Evolutionary conservation across 2,113 vertebrate genomes (phyloP).

Genomic region (Lophochroa leadbeateri): DNA sequence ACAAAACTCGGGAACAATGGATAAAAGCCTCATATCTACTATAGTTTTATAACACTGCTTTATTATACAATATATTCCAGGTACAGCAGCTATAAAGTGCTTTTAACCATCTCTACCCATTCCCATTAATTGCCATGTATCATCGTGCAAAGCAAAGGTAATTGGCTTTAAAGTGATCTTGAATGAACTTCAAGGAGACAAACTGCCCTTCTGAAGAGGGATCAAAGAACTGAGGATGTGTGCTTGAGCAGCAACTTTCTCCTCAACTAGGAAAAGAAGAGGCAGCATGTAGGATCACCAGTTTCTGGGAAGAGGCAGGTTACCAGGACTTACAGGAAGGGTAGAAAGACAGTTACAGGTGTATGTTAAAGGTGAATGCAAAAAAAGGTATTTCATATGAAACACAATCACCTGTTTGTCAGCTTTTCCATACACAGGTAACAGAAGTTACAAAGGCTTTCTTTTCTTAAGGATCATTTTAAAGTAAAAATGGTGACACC

Average conservation of each 20-base stretch:
- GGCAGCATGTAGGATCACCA: background rate
- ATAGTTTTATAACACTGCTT: conserved; percentile 30
- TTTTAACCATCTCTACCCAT: conserved; percentile 1
- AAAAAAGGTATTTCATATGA: background rate
- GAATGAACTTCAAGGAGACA: conserved; percentile 16
- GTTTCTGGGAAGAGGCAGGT: background rate
- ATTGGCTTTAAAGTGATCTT: conserved; percentile 41
- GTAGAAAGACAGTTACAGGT: background rate
- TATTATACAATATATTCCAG: conserved; percentile 43
- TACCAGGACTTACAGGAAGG: background rate
- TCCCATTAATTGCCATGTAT: conserved; percentile 39
- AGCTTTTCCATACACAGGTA: background rate
- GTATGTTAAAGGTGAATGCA: background rate
- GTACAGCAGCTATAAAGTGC: conserved; percentile 20
- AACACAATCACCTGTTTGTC: background rate
- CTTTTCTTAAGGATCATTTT: background rate
- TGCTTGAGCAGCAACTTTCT: background rate
- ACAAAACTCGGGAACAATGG: background rate
- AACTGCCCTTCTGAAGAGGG: background rate
- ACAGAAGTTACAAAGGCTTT: background rate
- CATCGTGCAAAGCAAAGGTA: conserved; percentile 22
- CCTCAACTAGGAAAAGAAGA: background rate
- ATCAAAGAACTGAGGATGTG: background rate
- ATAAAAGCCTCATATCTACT: conserved; percentile 4
- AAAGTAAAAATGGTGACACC: background rate